Evolutionary conservation across 1,140 invertebrate genomes (phyloP), one percentile per base, ranked within the genome.

Genomic region (Panagrolaimus sp.): DNA sequence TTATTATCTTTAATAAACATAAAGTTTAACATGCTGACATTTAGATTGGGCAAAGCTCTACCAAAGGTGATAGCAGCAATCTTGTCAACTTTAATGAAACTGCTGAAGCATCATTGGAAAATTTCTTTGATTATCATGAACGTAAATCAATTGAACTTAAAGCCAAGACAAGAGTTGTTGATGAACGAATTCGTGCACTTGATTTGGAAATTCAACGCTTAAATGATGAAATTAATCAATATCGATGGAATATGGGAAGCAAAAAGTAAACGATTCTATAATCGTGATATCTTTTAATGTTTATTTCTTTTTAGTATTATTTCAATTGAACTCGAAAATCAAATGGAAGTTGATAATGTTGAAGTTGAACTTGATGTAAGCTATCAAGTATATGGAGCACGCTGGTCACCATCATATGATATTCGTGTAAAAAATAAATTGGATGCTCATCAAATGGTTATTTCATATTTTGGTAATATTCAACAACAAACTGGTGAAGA

Each of bases 341-440:
- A 20, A 9, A 16, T 65, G 80, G 1, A 38, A 63, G 14, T 64
- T 14, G 31, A 64, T n/a, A n/a, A n/a, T 25, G 27, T 16, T 57
- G 27, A 20, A 8, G 51, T 57, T 13, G 51, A 57, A 25, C 51
- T 84, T 11, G n/a, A 66, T n/a, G 61, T 85, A 13, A 80, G 79
- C 16, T 85, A 85, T 66, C 78, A 85, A 43, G 84, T 84, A 0
- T 42, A 23, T 9, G 64, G 73, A 48, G 83, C 84, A 11, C 69
- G 67, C 8, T 85, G 84, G 84, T 70, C 67, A 11, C 83, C 84
- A 11, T 76, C 72, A 14, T 85, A 85, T 71, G 84, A 85, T 69
- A 78, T 85, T 11, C 75, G 84, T 46, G 83, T 84, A 44, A 76
- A 78, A 44, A 82, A 65, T 14, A 69, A 48, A 5, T 45, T 51